Percentiles rank a stretch among this genome's conserved stretches.
These are phyloP conservation scores for Microcebus lehilahytsara DNA, from an alignment of 2,113 vertebrate species.

Conservation along the genomic window DNA sequence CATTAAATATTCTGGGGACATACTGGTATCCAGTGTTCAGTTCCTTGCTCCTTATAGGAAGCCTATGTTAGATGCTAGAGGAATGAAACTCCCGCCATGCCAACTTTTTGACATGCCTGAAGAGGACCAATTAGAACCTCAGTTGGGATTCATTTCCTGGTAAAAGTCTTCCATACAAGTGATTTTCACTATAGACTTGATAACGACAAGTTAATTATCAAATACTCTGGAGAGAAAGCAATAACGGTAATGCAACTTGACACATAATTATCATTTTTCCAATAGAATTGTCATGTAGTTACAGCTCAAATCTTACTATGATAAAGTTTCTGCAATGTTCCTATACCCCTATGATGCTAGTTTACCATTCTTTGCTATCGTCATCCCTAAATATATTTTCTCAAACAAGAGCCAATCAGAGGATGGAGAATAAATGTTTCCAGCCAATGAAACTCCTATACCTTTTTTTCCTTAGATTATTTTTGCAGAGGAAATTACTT, in stretches of 20 bases:
- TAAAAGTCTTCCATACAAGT: conserved; percentile 52
- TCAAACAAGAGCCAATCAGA: neutral
- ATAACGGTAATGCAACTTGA: conserved; percentile 61
- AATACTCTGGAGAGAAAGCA: conserved; percentile 52
- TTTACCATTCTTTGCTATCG: neutral
- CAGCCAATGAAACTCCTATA: neutral
- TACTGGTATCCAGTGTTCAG: neutral
- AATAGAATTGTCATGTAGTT: conserved; percentile 42
- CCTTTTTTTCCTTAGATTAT: neutral
- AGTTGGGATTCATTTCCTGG: neutral
- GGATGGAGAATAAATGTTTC: neutral
- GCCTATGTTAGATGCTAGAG: neutral
- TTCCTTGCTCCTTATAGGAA: neutral
- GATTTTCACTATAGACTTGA: conserved; percentile 46
- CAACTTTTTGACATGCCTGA: neutral
- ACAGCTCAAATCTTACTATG: neutral
- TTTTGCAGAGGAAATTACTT: neutral
- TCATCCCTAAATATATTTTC: neutral
- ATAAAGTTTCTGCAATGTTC: conserved; percentile 35
- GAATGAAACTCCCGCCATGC: neutral
- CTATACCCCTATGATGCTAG: neutral
- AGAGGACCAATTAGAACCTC: neutral
- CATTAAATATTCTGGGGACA: neutral
- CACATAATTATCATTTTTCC: conserved; percentile 70
- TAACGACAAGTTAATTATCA: conserved; percentile 67